Base-by-base conservation (phyloP, 2,888 invertebrate genomes). In the Sminthurides aquaticus region DNA sequence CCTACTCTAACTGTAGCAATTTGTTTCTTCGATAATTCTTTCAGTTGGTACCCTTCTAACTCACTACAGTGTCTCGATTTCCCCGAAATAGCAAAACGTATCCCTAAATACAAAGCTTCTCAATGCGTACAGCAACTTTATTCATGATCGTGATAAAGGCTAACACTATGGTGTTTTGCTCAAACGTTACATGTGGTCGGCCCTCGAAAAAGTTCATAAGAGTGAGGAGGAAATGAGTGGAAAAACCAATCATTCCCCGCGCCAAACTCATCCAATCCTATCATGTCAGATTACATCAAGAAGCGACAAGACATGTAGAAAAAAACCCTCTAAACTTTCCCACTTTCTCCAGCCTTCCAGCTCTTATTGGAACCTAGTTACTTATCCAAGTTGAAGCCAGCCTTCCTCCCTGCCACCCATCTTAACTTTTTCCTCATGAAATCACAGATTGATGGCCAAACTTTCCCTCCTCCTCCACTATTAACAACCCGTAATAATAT, bases 211-310 rank as follows among this genome's bases (percentile, higher is more conserved):
- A 28, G 27, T 55, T 55, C 55, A 52, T 52, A 22, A 20, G n/a
- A 52, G 11, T 18, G 52, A 8, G 52, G 43, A n/a, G 62, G 65
- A 67, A 69, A 66, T 64, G 66, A 63, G 66, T 70, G 70, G 68
- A 70, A 70, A 70, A 70, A 68, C 68, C 67, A 70, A 70, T 70
- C 70, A 70, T 25, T 15, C 22, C 28, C 59, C 62, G 67, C 43
- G 43, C 43, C 62, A 66, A 67, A 58, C 65, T 60, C 56, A 63
- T 58, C 49, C 59, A 55, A 60, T 60, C 43, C 27, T 58, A 29
- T 49, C 49, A 58, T 26, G 29, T 64, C 54, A 11, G 57, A 49
- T 59, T 57, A 34, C 52, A 58, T 63, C 57, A 63, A 28, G 28
- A 55, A 34, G 25, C 25, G 3, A 49, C 34, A 25, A 3, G 26